These are phyloP conservation scores for Stratiomys singularior DNA, from an alignment of 2,888 invertebrate species.

Conservation along the genomic window DNA sequence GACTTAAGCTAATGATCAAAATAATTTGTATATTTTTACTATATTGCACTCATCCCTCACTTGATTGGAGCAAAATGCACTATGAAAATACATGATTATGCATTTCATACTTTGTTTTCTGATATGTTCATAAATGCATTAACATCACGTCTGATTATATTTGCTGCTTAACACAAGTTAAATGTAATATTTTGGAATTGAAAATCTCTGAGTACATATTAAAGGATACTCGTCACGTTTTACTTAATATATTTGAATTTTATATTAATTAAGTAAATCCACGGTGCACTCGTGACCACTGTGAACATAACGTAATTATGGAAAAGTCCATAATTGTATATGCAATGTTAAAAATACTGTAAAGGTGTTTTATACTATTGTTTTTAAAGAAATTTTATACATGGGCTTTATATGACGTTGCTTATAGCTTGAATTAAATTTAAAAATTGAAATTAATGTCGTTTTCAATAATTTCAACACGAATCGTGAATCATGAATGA, in stretches of 20 bases:
- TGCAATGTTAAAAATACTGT: not conserved
- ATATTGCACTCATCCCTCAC: not conserved
- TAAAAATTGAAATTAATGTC: too few species aligned
- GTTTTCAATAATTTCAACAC: too few species aligned
- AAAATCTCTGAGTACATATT: not conserved
- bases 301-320: too few species aligned
- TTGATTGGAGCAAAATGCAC: not conserved
- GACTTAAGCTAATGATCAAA: conserved; percentile 12
- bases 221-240: not conserved
- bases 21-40: too few species aligned
- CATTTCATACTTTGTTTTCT: not conserved
- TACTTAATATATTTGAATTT: not conserved
- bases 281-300: too few species aligned
- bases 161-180: not conserved
- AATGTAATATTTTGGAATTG: not conserved
- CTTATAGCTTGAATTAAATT: conserved; percentile 31
- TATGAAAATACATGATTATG: not conserved
- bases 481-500: too few species aligned
- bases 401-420: conserved; percentile 31
- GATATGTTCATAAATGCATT: not conserved
- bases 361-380: conserved; percentile 23
- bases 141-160: not conserved
- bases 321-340: not conserved
- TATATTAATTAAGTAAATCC: too few species aligned
- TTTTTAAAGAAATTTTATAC: conserved; percentile 36